phyloP scores from a whole-genome alignment of 2,113 vertebrate genomes.

The Corvus hawaiiensis region DNA sequence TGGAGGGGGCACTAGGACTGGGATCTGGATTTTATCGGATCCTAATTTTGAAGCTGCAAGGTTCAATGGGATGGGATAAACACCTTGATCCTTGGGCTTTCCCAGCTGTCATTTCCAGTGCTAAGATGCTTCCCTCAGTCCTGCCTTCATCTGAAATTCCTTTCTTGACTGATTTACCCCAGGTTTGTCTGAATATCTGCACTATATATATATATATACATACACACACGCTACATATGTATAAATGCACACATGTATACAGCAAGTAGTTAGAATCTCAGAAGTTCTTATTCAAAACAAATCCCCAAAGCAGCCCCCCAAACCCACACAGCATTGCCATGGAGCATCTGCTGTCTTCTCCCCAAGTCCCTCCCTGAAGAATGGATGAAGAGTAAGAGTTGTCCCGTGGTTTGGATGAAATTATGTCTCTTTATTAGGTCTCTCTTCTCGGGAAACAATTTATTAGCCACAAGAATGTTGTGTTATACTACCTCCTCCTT shows the following conservation, averaged over 20 bases:
- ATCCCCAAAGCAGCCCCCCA: neutral
- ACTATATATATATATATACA: too few species aligned
- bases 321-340: neutral
- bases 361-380: neutral
- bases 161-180: neutral
- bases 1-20: neutral
- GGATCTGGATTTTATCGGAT: neutral
- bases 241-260: neutral
- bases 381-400: neutral
- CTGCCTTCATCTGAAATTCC: neutral
- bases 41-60: too few species aligned
- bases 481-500: constrained; percentile 57
- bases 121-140: neutral
- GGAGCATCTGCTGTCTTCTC: neutral
- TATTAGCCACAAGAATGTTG: constrained; percentile 63
- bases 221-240: rapidly evolving
- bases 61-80: neutral
- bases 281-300: neutral
- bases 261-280: neutral
- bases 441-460: constrained; percentile 70
- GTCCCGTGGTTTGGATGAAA: constrained; percentile 37
- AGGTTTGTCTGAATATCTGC: neutral
- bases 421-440: constrained; percentile 62
- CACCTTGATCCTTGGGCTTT: neutral
- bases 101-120: neutral